Evolutionary conservation across 92 coral and sea anemone genomes (phyloP), one percentile per base, ranked within the genome.

Genomic region (Siderastrea radians): DNA sequence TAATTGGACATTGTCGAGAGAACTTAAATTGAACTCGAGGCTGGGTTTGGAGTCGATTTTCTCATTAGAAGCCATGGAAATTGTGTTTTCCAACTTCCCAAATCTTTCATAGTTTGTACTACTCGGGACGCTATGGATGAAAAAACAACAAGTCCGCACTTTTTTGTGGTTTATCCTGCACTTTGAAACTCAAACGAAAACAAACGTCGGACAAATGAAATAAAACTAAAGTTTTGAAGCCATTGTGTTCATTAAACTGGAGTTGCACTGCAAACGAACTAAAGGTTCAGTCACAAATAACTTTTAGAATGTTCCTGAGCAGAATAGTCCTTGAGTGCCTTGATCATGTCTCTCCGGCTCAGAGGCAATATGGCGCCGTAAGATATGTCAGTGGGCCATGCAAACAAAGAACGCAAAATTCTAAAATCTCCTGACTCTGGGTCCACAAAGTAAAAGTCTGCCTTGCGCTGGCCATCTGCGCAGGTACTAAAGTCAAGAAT

Each of bases 361-460:
- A 90, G 86, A 44, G 93, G 93, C 86, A 90, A 84, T 14, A 90
- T 80, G 68, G 90, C 89, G 49, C 93, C 89, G 78, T 87, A 86
- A 51, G 87, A 86, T 15, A 90, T 86, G 79, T 90, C 89, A 63
- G 85, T 88, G 15, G 93, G 93, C 93, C 93, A 90, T 2, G 91
- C 4, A 38, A 64, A 84, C 80, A 84, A 15, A 3, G 87, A 84
- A 19, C 51, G 87, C 12, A 84, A 74, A 26, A 49, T 64, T 10
- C 80, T 49, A 43, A 84, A 84, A 74, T 84, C 72, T 7, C 87
- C 87, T n/a, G 87, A 74, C 1, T 26, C 64, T 1, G 87, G 81
- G 79, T 84, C 79, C 51, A 74, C 72, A 62, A 74, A 84, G 64
- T 73, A 84, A 43, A 84, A 84, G 47, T 73, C 80, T 43, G 87